Conservation (phyloP, 1,140 invertebrate genomes). For the Zaprionus lachaisei region DNA sequence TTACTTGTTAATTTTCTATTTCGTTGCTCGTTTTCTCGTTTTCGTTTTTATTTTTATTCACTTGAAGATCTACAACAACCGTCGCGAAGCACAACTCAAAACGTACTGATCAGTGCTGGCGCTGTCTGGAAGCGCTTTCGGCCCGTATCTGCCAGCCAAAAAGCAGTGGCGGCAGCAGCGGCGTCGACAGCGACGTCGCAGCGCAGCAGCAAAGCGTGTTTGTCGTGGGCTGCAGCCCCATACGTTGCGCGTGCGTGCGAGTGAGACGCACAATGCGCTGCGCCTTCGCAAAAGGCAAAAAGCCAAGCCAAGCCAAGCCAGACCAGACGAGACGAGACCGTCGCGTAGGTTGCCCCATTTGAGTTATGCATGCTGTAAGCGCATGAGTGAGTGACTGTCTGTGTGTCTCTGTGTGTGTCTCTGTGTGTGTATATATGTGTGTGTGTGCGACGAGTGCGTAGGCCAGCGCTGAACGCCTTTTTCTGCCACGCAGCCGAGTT, state of each 20-base stretch:
- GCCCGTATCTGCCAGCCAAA: constrained; percentile 69
- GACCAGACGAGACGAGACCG: constrained; percentile 23
- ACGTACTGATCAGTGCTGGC: constrained; percentile 75
- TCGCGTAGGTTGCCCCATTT: constrained; percentile 60
- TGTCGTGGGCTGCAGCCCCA: constrained; percentile 34
- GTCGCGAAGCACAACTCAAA: constrained; percentile 83
- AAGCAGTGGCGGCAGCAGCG: constrained; percentile 36
- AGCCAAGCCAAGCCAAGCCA: constrained; percentile 33
- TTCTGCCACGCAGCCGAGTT: constrained; percentile 70
- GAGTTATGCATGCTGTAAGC: constrained; percentile 36
- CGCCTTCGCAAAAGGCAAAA: constrained; percentile 71
- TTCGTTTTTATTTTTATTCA: constrained; percentile 33
- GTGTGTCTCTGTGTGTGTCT: neutral
- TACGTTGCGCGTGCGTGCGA: constrained; percentile 50
- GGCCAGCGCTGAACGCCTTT: constrained; percentile 48
- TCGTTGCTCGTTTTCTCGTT: constrained; percentile 26
- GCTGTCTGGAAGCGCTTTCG: constrained; percentile 76
- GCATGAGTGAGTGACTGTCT: neutral
- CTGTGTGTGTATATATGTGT: constrained; percentile 16
- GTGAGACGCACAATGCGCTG: constrained; percentile 49
- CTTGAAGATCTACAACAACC: constrained; percentile 76
- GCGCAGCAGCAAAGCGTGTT: constrained; percentile 31
- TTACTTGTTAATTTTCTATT: constrained; percentile 4
- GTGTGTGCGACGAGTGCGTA: constrained; percentile 58
- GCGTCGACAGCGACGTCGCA: constrained; percentile 32